Base-by-base conservation (phyloP, 2,888 invertebrate genomes). In the Pterobdella sp. region DNA sequence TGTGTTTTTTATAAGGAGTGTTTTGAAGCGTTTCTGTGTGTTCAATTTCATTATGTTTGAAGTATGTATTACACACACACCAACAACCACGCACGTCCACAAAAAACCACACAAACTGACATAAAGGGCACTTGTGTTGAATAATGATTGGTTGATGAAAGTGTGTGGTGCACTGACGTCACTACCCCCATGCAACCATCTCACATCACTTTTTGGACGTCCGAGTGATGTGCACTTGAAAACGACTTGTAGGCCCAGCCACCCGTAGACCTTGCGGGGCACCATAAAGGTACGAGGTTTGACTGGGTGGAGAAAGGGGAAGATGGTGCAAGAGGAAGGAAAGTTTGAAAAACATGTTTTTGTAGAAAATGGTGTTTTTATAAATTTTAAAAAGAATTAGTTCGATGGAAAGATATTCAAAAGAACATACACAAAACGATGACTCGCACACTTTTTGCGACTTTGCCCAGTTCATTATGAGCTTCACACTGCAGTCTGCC, bases 401-500 rank as follows among this genome's bases (percentile, higher is more conserved):
- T 49, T 49, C 14, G 22, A 18, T 49, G 22, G 14, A 18, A 18
- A 63, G 7, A 63, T 7, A 63, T n/a, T 63, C 31, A 26, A 14
- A 7, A n/a, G 14, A 65, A 4, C 35, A 22, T n/a, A 22, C 14
- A 31, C 35, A 36, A 18, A 35, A 67, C 37, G 14, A 31, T 32
- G 18, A n/a, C 1, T 35, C 71, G n/a, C 26, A 71, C 71, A 52
- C 36, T 71, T 63, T 32, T 56, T n/a, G 71, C 56, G 26, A 26
- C 29, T 26, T 26, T 60, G 32, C 63, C 71, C 1, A 60, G 56
- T 34, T 63, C 71, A 36, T 71, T 71, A 26, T 56, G 29, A 34
- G 32, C 63, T n/a, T 63, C 26, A 36, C 71, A 71, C 63, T 71
- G 63, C 56, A n/a, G 35, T 71, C 63, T 34, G 63, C 71, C 14